Percentiles rank a stretch among this genome's conserved stretches.
These are phyloP conservation scores for Lateolabrax maculatus DNA, from an alignment of 2,797 vertebrate species.

Conservation along the genomic window DNA sequence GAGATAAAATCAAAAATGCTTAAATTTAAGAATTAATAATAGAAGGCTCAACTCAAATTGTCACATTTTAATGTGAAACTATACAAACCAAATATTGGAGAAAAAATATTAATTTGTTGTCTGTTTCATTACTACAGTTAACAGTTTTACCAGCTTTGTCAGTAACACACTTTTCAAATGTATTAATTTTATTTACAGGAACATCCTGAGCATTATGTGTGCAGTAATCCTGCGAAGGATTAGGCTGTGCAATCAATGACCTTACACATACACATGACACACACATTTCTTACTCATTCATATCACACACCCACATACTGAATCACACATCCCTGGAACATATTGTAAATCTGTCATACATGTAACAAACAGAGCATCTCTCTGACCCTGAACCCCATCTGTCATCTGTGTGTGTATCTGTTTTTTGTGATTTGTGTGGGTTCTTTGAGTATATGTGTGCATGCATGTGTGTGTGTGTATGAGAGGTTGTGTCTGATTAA, in stretches of 20 bases:
- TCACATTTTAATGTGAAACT: not conserved
- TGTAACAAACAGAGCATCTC: constrained; percentile 64
- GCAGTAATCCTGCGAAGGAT: constrained; percentile 25
- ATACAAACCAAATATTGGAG: not conserved
- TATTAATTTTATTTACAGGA: constrained; percentile 34
- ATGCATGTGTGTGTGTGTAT: constrained; percentile 16
- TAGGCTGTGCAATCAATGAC: constrained; percentile 47
- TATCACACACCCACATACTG: constrained; percentile 50
- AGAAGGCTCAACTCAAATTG: not conserved
- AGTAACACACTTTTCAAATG: not conserved
- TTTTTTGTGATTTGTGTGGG: constrained; percentile 58
- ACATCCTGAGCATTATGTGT: constrained; percentile 17
- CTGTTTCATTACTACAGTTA: not conserved
- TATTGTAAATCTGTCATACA: constrained; percentile 71
- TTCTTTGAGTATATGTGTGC: constrained; percentile 36
- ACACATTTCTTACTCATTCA: constrained; percentile 40
- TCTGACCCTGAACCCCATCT: constrained; percentile 74
- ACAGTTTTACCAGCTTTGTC: not conserved
- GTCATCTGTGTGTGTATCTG: constrained; percentile 53
- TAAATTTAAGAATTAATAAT: not conserved
- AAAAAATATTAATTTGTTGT: not conserved
- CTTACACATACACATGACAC: constrained; percentile 38
- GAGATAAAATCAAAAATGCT: not conserved
- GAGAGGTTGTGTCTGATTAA: constrained; percentile 62
- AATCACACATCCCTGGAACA: constrained; percentile 61